Evolutionary conservation across 2,888 invertebrate species (phyloP).

Genomic region (Didymodactylos carnosus): DNA sequence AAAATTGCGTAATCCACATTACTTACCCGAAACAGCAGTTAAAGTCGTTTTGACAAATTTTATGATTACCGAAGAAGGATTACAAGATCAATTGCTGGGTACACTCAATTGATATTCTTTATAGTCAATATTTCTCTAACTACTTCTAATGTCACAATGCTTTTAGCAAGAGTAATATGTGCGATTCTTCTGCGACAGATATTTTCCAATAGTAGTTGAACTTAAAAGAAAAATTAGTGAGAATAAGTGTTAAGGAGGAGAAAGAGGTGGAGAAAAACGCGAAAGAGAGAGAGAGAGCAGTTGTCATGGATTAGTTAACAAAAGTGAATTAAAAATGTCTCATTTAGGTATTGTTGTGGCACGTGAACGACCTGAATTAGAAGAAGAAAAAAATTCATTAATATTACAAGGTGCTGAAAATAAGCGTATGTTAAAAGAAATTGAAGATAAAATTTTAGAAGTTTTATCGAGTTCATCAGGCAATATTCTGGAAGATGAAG

Average conservation of each 20-base stretch:
- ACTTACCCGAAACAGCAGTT: slow-evolving; percentile 36
- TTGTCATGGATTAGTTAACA: no score
- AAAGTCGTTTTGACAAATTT: slow-evolving; percentile 37
- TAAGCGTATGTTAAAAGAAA: slow-evolving; percentile 36
- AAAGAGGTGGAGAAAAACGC: no score
- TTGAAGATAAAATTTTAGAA: slow-evolving; percentile 37
- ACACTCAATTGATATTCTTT: background rate
- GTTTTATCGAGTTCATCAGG: slow-evolving; percentile 36
- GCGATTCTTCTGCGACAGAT: no score
- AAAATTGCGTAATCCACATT: slow-evolving; percentile 37
- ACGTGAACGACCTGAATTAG: slow-evolving; percentile 34
- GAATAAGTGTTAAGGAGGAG: no score
- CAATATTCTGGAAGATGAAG: slow-evolving; percentile 38
- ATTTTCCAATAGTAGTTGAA: no score
- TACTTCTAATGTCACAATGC: no score
- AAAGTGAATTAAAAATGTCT: no score
- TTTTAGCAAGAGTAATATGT: no score
- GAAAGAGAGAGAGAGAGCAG: no score
- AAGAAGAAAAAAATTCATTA: slow-evolving; percentile 36
- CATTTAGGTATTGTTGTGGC: slow-evolving; percentile 34
- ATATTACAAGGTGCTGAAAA: slow-evolving; percentile 36
- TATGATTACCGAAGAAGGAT: slow-evolving; percentile 37
- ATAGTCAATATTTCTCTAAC: background rate
- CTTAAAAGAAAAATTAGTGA: no score
- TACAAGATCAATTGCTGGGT: slow-evolving; percentile 34